phyloP scores from a whole-genome alignment of 2,888 invertebrate genomes.

The Adineta ricciae region DNA sequence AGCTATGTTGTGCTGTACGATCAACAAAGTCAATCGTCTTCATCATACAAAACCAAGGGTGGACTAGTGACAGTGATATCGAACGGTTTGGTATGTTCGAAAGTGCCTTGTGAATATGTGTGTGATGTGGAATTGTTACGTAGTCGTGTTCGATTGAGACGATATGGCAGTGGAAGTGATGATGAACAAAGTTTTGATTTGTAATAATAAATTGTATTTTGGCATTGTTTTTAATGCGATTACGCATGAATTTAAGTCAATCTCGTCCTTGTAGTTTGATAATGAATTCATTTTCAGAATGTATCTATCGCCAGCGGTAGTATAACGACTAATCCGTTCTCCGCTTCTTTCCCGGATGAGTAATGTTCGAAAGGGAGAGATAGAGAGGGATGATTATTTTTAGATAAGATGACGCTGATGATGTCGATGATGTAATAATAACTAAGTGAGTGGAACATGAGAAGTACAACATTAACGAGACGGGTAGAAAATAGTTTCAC shows the following conservation, averaged over 20 bases:
- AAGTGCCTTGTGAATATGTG: background rate
- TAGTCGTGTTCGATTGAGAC: background rate
- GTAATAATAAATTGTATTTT: background rate
- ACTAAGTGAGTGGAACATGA: background rate
- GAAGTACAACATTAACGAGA: background rate
- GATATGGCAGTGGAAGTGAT: background rate
- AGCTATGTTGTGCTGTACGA: background rate
- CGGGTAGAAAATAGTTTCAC: background rate
- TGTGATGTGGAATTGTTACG: background rate
- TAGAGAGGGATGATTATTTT: background rate
- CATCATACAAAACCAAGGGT: background rate
- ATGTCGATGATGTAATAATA: constrained; percentile 2
- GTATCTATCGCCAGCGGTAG: background rate
- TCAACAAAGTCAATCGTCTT: background rate
- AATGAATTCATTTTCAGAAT: background rate
- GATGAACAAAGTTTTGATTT: background rate
- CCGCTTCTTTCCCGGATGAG: background rate
- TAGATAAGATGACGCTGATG: background rate
- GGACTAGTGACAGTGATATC: background rate
- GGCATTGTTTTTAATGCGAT: background rate
- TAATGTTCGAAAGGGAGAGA: background rate
- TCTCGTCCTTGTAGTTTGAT: background rate
- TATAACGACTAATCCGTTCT: background rate
- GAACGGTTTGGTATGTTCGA: background rate
- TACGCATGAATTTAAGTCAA: background rate